Percentiles rank a stretch among this genome's conserved stretches.
These are phyloP conservation scores for Rhagonycha lutea DNA, from an alignment of 2,888 invertebrate genomes.

Conservation along the genomic window DNA sequence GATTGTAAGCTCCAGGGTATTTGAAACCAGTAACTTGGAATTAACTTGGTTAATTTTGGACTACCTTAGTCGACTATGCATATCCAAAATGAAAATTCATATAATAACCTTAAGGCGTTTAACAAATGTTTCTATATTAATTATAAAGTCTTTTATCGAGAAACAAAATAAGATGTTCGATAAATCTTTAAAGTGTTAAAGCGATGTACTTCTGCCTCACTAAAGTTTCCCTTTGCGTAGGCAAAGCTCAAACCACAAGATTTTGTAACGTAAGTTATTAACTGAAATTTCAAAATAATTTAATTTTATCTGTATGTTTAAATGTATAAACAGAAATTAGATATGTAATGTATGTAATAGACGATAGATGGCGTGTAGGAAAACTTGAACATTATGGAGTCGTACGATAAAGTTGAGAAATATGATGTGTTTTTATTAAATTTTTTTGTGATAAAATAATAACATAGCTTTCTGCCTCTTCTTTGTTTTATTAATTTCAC, in stretches of 20 bases:
- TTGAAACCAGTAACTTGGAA: slow-evolving; percentile 33
- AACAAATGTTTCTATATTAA: neutral
- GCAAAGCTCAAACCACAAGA: neutral
- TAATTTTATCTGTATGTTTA: too few species aligned
- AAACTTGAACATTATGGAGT: too few species aligned
- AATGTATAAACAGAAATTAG: too few species aligned
- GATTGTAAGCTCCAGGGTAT: slow-evolving; percentile 31
- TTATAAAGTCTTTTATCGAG: neutral
- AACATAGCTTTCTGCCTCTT: too few species aligned
- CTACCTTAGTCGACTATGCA: slow-evolving; percentile 4
- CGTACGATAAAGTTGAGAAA: too few species aligned
- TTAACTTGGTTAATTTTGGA: slow-evolving; percentile 36
- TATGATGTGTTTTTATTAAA: too few species aligned
- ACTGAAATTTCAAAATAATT: too few species aligned
- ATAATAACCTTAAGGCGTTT: neutral
- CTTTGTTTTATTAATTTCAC: too few species aligned
- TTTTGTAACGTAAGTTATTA: too few species aligned
- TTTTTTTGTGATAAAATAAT: too few species aligned
- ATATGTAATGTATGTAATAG: too few species aligned
- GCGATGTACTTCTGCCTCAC: neutral
- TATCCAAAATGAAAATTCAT: slow-evolving; percentile 1
- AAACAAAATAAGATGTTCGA: neutral
- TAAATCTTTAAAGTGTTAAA: neutral
- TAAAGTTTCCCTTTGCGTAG: neutral
- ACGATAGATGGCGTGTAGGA: too few species aligned